Base-by-base conservation (phyloP, 2,888 invertebrate genomes). In the Shargacucullia verbasci region DNA sequence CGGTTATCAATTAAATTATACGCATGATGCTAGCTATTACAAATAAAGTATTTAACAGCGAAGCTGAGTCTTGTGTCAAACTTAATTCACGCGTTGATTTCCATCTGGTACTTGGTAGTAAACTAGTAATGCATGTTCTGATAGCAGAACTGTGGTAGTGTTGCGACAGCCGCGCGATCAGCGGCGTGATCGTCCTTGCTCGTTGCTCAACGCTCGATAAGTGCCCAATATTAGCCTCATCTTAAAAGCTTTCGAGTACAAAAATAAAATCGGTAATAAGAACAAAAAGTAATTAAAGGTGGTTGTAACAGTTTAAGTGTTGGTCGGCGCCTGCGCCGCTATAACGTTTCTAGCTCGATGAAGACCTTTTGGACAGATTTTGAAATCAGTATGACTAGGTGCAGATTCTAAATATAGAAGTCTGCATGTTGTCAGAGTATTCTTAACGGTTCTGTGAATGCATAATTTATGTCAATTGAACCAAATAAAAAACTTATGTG, bases 161-260 rank as follows among this genome's bases (percentile, higher is more conserved):
- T 83, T 84, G 85, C 84, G 66, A 79, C 81, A 86, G 78, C 75
- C 56, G 53, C 37, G 55, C 76, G 65, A 63, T 69, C 71, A 65
- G 72, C 81, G 70, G 78, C 82, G 76, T 76, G 76, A 76, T 73
- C 87, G 92, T 89, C 92, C 91, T 91, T 91, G 89, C 81, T 72
- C 77, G 81, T 92, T 91, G 86, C 91, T 75, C 87, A 90, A 91
- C 84, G 57, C 48, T 78, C 83, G 75, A 89, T 88, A 90, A 87
- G 81, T 86, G 84, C 86, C 77, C 81, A 72, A 79, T 82, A 81
- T 84, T 83, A 83, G 81, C 84, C 80, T 83, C 89, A 87, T 87
- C 87, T 88, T 91, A 91, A 90, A 88, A 91, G 89, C 88, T 89
- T 89, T 85, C 81, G 71, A 80, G 73, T 70, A 73, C 80, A 49